Base-by-base conservation (phyloP, 2,797 vertebrate genomes). In the Echeneis naucrates region DNA sequence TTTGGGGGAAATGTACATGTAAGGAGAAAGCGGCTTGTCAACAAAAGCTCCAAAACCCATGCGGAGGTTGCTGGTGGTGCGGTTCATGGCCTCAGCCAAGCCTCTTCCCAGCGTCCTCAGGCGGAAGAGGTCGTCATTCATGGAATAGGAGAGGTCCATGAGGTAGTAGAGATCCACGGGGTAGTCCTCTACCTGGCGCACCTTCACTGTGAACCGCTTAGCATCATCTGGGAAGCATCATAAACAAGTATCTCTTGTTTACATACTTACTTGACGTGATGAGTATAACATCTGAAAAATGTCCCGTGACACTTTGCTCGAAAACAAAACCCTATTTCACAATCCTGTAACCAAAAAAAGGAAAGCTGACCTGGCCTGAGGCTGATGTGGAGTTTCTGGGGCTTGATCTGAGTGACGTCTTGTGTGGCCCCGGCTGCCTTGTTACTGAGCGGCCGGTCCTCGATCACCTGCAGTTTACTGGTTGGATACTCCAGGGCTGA, bases 131-230 rank as follows among this genome's bases (percentile, higher is more conserved):
- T 95, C 95, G 10, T 95, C 95, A 0, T 94, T 94, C 95, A 95
- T 95, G 76, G 98, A 99, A 90, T 95, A 97, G 67, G 98, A 99
- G 53, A 99, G 90, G 76, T 99, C 98, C 98, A 99, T 99, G 83
- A 99, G 93, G 91, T 99, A 99, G 90, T 99, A 99, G 80, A 99
- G 97, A 53, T 99, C 98, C 68, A 99, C 96, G 0, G 98, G 98
- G 75, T 99, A 99, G 91, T 99, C 98, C 75, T 98, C 97, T n/a
- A 99, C 98, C 89, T 99, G 98, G 5, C 97, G 95, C 72, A 99
- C 98, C 87, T 96, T 94, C 54, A 99, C 83, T 0, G 89, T 95
- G 82, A 99, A 99, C 7, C 76, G 93, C 87, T 95, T 94, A 2
- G 97, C 95, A 71, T 98, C 98, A 85, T 98, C 98, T 99, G 83